These are phyloP conservation scores for Typhlomys cinereus DNA, from an alignment of 2,113 vertebrate species.

Conservation along the genomic window DNA sequence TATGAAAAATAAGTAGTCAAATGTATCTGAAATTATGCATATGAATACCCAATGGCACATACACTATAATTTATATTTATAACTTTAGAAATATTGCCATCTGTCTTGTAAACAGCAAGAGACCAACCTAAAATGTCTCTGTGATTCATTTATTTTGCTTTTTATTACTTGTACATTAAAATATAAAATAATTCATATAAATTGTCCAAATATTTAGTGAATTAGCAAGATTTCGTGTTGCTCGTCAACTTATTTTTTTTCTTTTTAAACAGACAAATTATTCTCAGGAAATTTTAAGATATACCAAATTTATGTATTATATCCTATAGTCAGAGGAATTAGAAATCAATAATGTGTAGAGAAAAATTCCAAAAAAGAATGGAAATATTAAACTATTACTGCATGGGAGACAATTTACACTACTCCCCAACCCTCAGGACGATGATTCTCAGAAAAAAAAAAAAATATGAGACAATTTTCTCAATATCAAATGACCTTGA, in stretches of 20 bases:
- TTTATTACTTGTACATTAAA: slow-evolving; percentile 75
- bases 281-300: not conserved
- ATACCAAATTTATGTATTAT: not conserved
- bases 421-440: too few species aligned
- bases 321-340: not conserved
- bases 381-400: not conserved
- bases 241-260: slow-evolving; percentile 6
- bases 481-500: not conserved
- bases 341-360: not conserved
- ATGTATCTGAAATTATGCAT: slow-evolving; percentile 75
- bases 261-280: not conserved
- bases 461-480: not conserved
- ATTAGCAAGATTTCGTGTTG: not conserved
- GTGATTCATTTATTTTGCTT: slow-evolving; percentile 76
- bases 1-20: slow-evolving; percentile 75
- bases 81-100: slow-evolving; percentile 78
- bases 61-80: slow-evolving; percentile 83
- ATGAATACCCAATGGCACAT: slow-evolving; percentile 76
- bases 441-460: not conserved
- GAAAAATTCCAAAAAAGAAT: too few species aligned
- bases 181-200: slow-evolving; percentile 75
- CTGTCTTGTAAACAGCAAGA: slow-evolving; percentile 76
- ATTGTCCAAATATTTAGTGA: slow-evolving; percentile 45
- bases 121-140: slow-evolving; percentile 67
- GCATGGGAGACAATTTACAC: not conserved